phyloP scores from a whole-genome alignment of 2,797 vertebrate species.

The Manis javanica region DNA sequence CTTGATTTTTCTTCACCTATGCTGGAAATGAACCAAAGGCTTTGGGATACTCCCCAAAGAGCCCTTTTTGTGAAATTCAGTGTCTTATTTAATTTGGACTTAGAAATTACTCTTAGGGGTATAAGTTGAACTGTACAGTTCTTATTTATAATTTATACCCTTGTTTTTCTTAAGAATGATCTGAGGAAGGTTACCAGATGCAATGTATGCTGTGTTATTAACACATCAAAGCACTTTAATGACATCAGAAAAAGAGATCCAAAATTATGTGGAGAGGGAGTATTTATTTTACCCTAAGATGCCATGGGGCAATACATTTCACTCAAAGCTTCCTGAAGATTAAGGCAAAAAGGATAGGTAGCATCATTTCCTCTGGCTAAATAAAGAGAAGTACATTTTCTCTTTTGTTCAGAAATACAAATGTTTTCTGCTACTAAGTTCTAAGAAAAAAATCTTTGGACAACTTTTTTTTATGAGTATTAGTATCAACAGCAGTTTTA shows the following conservation, averaged over 20 bases:
- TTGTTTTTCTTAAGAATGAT: conserved; percentile 37
- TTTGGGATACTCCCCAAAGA: not conserved
- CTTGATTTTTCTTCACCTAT: not conserved
- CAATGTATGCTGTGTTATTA: not conserved
- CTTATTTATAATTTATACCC: conserved; percentile 42
- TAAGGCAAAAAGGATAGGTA: conserved; percentile 7
- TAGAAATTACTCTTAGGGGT: not conserved
- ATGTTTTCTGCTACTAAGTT: not conserved
- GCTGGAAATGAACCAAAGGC: not conserved
- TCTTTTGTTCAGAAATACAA: conserved; percentile 20
- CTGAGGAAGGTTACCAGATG: not conserved
- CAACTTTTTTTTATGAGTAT: not conserved
- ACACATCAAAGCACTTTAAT: not conserved
- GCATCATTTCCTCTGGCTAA: not conserved
- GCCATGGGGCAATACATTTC: not conserved
- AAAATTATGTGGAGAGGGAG: not conserved
- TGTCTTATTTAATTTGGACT: conserved; percentile 6
- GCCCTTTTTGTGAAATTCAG: not conserved
- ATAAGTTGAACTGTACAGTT: not conserved
- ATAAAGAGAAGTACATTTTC: not conserved
- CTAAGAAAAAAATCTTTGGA: conserved; percentile 19
- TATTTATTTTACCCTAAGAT: not conserved
- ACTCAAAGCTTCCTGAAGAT: not conserved
- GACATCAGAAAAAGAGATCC: not conserved
- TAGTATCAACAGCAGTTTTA: not conserved